phyloP scores from a whole-genome alignment of 2,797 vertebrate species.

The Yasuhikotakia modesta region DNA sequence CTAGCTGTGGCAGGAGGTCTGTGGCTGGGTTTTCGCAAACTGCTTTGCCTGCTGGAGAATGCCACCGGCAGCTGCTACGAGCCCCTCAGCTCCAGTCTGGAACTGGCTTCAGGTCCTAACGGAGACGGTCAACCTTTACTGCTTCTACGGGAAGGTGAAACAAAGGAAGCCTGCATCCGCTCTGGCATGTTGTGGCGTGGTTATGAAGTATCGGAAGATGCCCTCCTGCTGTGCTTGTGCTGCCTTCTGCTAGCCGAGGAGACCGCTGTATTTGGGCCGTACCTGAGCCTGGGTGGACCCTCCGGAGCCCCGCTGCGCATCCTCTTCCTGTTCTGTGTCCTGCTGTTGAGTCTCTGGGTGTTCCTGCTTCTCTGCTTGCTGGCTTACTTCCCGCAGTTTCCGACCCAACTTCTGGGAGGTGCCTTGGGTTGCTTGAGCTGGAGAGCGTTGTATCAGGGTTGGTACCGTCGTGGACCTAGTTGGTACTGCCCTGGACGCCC shows the following conservation, averaged over 20 bases:
- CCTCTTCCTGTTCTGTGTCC: slow-evolving; percentile 85
- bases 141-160: slow-evolving; percentile 78
- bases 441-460: slow-evolving; percentile 86
- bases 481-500: slow-evolving; percentile 88
- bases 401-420: slow-evolving; percentile 85
- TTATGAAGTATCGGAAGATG: slow-evolving; percentile 85
- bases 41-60: slow-evolving; percentile 83
- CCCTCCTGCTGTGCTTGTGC: slow-evolving; percentile 88
- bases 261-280: slow-evolving; percentile 83
- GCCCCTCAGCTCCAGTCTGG: slow-evolving; percentile 59
- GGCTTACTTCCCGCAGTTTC: slow-evolving; percentile 86
- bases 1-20: slow-evolving; percentile 79
- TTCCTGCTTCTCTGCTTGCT: slow-evolving; percentile 85
- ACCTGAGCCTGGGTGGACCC: slow-evolving; percentile 80
- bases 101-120: slow-evolving; percentile 36
- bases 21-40: slow-evolving; percentile 80
- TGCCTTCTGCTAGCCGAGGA: slow-evolving; percentile 88
- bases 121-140: slow-evolving; percentile 70
- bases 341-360: slow-evolving; percentile 85
- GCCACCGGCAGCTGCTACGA: slow-evolving; percentile 87
- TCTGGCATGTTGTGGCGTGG: slow-evolving; percentile 86
- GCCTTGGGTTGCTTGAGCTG: slow-evolving; percentile 84
- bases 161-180: slow-evolving; percentile 77
- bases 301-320: slow-evolving; percentile 82
- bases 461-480: slow-evolving; percentile 79